Evolutionary conservation across 2,797 vertebrate genomes (phyloP).

Genomic region (Danio aesculapii): DNA sequence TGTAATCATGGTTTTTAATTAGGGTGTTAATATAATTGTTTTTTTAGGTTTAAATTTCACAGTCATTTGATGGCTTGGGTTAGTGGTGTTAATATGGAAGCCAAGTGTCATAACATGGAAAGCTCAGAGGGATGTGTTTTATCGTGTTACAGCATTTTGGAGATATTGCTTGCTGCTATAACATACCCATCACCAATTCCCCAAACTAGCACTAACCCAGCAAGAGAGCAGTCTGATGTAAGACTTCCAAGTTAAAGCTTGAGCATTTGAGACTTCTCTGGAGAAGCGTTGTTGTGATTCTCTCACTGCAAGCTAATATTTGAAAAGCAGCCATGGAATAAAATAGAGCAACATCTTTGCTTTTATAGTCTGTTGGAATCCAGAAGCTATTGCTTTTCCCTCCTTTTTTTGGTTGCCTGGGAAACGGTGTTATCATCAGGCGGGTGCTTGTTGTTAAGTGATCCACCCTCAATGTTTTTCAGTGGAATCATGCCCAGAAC

Average conservation of each 20-base stretch:
- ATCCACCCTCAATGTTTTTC: conserved; percentile 44
- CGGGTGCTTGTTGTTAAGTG: conserved; percentile 55
- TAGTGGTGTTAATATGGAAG: background rate
- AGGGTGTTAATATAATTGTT: background rate
- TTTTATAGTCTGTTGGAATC: conserved; percentile 48
- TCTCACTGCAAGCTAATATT: conserved; percentile 31
- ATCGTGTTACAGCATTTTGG: conserved; percentile 4
- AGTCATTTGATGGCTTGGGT: background rate
- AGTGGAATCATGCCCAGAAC: conserved; percentile 45
- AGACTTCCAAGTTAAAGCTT: conserved; percentile 22
- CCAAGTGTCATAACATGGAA: background rate
- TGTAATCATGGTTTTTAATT: background rate
- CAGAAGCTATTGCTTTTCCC: conserved; percentile 54
- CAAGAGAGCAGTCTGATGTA: conserved; percentile 32
- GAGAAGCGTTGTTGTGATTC: conserved; percentile 20
- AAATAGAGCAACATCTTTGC: conserved; percentile 37
- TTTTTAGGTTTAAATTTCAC: background rate
- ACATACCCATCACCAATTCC: conserved; percentile 1
- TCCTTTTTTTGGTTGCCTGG: conserved; percentile 60
- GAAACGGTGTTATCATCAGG: conserved; percentile 59
- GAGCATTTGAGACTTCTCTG: conserved; percentile 18
- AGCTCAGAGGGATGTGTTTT: background rate
- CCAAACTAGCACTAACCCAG: background rate
- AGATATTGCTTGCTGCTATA: conserved; percentile 7
- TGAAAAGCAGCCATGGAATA: conserved; percentile 37